Base-by-base conservation (phyloP, 1,140 invertebrate genomes). In the Brachionus koreanus region DNA sequence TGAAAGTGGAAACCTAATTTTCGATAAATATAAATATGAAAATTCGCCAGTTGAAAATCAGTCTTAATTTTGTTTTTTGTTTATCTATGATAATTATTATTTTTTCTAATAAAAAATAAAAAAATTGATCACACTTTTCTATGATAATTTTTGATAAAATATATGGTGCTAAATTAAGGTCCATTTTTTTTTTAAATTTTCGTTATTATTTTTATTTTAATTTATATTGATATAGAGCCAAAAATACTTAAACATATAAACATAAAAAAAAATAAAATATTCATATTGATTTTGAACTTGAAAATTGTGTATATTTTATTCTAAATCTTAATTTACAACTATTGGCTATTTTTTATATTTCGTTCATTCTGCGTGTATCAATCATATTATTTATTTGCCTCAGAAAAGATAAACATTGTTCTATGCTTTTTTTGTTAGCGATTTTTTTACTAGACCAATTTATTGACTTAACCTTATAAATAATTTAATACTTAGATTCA, bases 271-370 rank as follows among this genome's bases (percentile, higher is more conserved):
- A 69, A 39, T 19, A 67, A 33, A 13, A 69, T 19, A 39, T 69
- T 35, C 16, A 19, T 69, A 69, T 69, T 69, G 65, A 69, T 69
- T 69, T 69, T 69, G 65, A 69, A 69, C 65, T 69, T 69, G 19
- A 65, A 65, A 65, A 65, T 69, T 69, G 19, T 69, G 39, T 39
- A 63, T 63, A 39, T 69, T 69, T 19, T 39, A 57, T 57, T 29
- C 29, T 2, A 29, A 29, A 29, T 57, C 6, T 57, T 6, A 16
- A 16, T 19, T 57, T 12, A 46, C 63, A 65, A 25, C 9, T 65
- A 65, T 65, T 65, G 29, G 63, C 33, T 5, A 33, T 5, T 29
- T 33, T 12, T 33, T 33, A 12, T 65, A n/a, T 0, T 10, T 13
- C n/a, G n/a, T n/a, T n/a, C n/a, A 33, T 65, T 12, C 25, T 33